phyloP scores from a whole-genome alignment of 2,888 invertebrate genomes.

The Drosophila stalkeri region DNA sequence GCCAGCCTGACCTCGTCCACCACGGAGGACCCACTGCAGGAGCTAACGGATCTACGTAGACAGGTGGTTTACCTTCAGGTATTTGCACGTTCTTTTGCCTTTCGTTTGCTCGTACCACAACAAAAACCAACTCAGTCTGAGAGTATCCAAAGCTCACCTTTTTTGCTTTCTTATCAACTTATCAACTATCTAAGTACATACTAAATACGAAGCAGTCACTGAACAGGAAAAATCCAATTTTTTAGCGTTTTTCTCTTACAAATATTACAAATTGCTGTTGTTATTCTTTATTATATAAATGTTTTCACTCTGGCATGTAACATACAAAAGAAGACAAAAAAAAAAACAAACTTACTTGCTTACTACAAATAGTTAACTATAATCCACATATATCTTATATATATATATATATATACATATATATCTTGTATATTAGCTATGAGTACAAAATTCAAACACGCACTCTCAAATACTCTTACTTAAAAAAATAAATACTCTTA shows the following conservation, averaged over 20 bases:
- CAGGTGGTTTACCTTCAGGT: conserved; percentile 94
- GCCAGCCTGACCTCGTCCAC: conserved; percentile 87
- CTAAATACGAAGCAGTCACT: conserved; percentile 40
- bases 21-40: conserved; percentile 87
- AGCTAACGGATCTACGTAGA: conserved; percentile 92
- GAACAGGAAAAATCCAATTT: conserved; percentile 40
- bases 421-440: conserved; percentile 24
- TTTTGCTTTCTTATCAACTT: conserved; percentile 46
- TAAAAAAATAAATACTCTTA: too few relatives aligned
- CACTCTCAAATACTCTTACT: conserved; percentile 26
- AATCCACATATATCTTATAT: conserved; percentile 6
- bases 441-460: conserved; percentile 17
- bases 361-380: neutral
- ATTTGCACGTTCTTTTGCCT: conserved; percentile 73
- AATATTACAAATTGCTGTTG: conserved; percentile 25
- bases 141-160: conserved; percentile 33
- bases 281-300: conserved; percentile 15
- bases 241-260: conserved; percentile 17
- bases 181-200: conserved; percentile 1
- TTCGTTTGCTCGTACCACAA: conserved; percentile 68
- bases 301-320: conserved; percentile 28
- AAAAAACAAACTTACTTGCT: conserved; percentile 9
- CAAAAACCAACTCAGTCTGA: conserved; percentile 38
- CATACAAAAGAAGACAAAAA: conserved; percentile 13
- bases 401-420: neutral